Base-by-base conservation (phyloP, 2,113 vertebrate species). In the Melospiza melodia region DNA sequence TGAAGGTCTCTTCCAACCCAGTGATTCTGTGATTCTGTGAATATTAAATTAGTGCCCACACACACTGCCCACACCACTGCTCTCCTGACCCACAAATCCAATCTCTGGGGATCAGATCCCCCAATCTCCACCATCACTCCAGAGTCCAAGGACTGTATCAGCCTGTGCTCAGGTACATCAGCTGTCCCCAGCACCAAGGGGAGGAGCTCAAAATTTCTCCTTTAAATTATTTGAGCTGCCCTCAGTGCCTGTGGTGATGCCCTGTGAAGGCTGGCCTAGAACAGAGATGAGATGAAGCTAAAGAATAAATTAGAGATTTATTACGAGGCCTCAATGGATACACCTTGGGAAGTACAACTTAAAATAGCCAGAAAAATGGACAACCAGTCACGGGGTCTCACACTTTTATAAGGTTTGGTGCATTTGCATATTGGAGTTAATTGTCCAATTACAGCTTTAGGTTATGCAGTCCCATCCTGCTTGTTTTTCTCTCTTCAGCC, bases 161-260 rank as follows among this genome's bases (percentile, higher is more conserved):
- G 3, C 37, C 37, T n/a, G 4, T 0, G 0, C 39, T 62, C 30
- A 31, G 62, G 16, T 5, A 41, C 27, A 28, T 4, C 11, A 37
- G 22, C 24, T 43, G 71, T 44, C 61, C 79, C 58, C 63, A 43
- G 48, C 69, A 63, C 85, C 23, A 37, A 55, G 33, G 28, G 25
- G 62, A 87, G 39, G 2, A 48, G 44, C 54, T 93, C 81, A 16
- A 6, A 78, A 41, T 31, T 67, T 44, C 61, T 84, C 76, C 76
- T 89, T 52, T 25, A 43, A 68, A 62, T 55, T 9, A 28, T 35
- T 31, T 15, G 46, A 39, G 25, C 48, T 5, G 18, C 30, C 0
- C 68, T 62, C 0, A 0, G 20, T 21, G 39, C 31, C 44, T 15
- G 52, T 9, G 33, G 33, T n/a, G 33, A 15, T n/a, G 57, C 57